Base-by-base conservation (phyloP, 2,113 vertebrate species). In the Ochotona curzoniae region DNA sequence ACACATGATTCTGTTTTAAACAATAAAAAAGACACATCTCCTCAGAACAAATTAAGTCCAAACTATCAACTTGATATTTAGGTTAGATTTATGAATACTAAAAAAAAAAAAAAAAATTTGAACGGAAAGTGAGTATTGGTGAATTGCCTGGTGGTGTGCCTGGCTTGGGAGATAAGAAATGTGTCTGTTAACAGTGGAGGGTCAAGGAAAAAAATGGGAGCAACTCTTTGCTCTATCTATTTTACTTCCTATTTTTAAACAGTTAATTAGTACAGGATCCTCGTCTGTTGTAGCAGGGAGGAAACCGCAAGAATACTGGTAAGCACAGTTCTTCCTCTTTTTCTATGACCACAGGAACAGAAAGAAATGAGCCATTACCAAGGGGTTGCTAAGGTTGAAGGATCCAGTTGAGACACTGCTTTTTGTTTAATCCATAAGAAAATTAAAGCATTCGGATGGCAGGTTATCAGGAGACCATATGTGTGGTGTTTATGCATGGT, bases 201-300 rank as follows among this genome's bases (percentile, higher is more conserved):
- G 1, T 1, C 14, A 26, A 83, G 25, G 69, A 66, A 49, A 81
- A 81, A 94, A 63, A 54, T 47, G 8, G 8, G 47, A 26, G 73
- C 88, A 5, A 44, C 20, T 71, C 49, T 14, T 66, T 54, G 8
- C 57, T 71, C 83, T 64, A 38, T 85, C 38, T 79, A 44, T 4
- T 81, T 89, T 60, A 60, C 63, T 92, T 83, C 32, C 83, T 83
- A 3, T 93, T 86, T 95, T 93, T 51, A 80, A 60, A 92, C 71
- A 96, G 91, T 95, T 94, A 49, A 44, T 93, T 74, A 4, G 63
- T 63, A 92, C 95, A 38, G 94, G 93, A 71, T 79, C 80, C 47
- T 66, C 83, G 78, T 83, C 89, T 63, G n/a, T 94, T 69, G 66
- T 12, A 38, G 89, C 95, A 23, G 93, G 86, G 21, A 96, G 76